Evolutionary conservation across 2,797 vertebrate genomes (phyloP), one percentile per base, ranked within the genome.

Genomic region (Ambastaia sidthimunki): DNA sequence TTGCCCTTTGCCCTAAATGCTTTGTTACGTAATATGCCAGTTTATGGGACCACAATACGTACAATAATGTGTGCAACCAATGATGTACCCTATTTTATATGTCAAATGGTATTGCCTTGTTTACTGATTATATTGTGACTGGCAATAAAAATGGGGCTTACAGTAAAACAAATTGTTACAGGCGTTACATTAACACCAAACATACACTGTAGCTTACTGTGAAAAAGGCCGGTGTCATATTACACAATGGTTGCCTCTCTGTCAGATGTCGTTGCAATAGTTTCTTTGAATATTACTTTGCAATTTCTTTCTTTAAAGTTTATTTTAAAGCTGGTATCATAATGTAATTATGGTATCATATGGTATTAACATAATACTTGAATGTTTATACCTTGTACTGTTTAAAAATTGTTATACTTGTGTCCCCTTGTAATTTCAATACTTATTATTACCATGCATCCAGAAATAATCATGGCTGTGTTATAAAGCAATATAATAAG

Each of bases 1-100:
- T 66, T 72, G 48, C 72, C 69, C 34, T 55, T 79, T 57, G 60
- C 11, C 5, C 48, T 79, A 66, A 21, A 28, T 55, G 60, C 4
- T 52, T 44, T 28, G 65, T 76, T 65, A 18, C 16, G 31, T 47
- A 57, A 79, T 19, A 21, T 23, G 13, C 12, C 50, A 10, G 18
- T 16, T 54, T 31, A 37, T 34, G 18, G 7, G 48, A 25, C 44
- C 41, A 6, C 15, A 54, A 55, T 37, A 37, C 34, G 34, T 7
- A 37, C 34, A 37, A 7, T 37, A 5, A 37, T 44, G 1, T 10
- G 41, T 44, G 9, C 41, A 44, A 44, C 41, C 9, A 44, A 44
- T 44, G 41, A 10, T 44, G 10, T 11, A 44, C 41, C 41, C 0
- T 11, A 44, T 44, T 44, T 44, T 44, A 11, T n/a, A 52, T 50